Base-by-base conservation (phyloP, 2,888 invertebrate species). In the Synergus itoensis region DNA sequence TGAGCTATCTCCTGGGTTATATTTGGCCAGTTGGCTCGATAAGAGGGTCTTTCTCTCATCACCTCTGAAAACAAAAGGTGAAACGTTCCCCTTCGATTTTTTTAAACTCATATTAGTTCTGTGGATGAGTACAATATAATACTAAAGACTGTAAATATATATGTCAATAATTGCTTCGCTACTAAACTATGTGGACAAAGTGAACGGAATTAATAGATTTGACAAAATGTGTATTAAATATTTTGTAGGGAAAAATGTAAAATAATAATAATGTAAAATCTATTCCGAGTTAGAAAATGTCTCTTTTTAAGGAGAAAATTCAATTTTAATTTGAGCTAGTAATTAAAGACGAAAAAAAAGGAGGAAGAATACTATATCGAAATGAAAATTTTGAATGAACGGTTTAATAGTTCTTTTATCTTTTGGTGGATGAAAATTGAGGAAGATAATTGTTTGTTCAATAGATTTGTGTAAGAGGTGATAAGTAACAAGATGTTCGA, bases 1-100 rank as follows among this genome's bases (percentile, higher is more conserved):
- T 86, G 84, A 84, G 86, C 86, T 89, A 87, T 86, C 87, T 87
- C 86, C 83, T 87, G 85, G 82, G 84, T 78, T 81, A 82, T 90
- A 86, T 90, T 90, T 90, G 88, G 86, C 87, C 90, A 90, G 90
- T 90, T 90, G 90, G 89, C 64, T 83, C 81, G 77, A 80, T 78
- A 73, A 73, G 73, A 53, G 73, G 73, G 48, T 73, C 12, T 53
- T n/a, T 73, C 73, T 14, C 53, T 73, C 73, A 73, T 73, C 73
- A 53, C 36, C 28, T 53, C 78, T 75, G 76, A 80, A 83, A 83
- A 83, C 80, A 76, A 81, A 79, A 81, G 83, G 60, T 43, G 28
- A 53, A 73, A 73, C 14, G 48, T 11, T 73, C 73, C 53, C 36
- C 11, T 53, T 48, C 4, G 8, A 28, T 21, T 73, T 73, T 53